Evolutionary conservation across 2,888 invertebrate species (phyloP).

Genomic region (Andrena dorsata): DNA sequence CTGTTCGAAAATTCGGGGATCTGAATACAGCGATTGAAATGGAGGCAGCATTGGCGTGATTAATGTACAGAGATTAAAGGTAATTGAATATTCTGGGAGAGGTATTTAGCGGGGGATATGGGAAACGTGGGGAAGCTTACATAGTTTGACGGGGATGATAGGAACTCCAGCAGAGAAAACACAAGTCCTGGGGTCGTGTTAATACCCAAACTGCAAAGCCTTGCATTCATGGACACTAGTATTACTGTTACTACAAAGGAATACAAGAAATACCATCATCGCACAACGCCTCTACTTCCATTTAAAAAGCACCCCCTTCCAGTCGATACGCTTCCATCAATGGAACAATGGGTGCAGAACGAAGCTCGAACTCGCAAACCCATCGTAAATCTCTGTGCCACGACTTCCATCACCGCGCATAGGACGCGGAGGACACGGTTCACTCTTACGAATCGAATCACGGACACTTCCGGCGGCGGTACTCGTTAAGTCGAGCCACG

Average conservation of each 20-base stretch:
- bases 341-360: no score
- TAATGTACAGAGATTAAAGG: conserved; percentile 10
- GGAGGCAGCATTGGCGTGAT: conserved; percentile 10
- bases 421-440: background rate
- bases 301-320: no score
- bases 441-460: conserved; percentile 5
- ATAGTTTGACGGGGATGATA: background rate
- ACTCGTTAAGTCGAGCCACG: conserved; percentile 42
- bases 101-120: background rate
- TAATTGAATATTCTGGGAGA: conserved; percentile 32
- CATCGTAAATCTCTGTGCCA: conserved; percentile 21
- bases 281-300: no score
- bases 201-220: no score
- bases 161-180: no score
- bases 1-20: background rate
- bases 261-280: no score
- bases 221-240: no score
- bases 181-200: no score
- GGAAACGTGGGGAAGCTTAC: background rate
- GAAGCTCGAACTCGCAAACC: no score
- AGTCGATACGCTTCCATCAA: no score
- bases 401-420: background rate
- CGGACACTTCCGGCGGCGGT: background rate
- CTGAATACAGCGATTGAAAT: conserved; percentile 16
- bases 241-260: no score